A percentile compares a stretch with the other conserved stretches of the same genome.
These are phyloP conservation scores for Platerodrilus igneus DNA, from an alignment of 2,888 invertebrate genomes.

Conservation along the genomic window DNA sequence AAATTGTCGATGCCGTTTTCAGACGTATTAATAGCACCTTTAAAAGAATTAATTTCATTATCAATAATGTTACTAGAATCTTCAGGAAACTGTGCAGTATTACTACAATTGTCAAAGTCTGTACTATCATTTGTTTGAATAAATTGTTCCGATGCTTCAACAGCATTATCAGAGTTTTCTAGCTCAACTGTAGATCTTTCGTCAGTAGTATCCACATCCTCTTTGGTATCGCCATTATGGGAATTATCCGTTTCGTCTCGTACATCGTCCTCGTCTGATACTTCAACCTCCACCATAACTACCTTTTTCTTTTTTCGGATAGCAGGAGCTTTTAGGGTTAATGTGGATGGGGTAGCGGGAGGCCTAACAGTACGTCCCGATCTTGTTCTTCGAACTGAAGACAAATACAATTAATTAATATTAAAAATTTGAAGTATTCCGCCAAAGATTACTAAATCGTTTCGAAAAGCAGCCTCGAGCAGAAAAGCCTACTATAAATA, in stretches of 20 bases:
- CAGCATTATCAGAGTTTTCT: slow-evolving; percentile 17
- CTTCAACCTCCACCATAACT: slow-evolving; percentile 49
- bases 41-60: slow-evolving; percentile 30
- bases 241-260: slow-evolving; percentile 30
- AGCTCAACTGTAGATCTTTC: slow-evolving; percentile 11
- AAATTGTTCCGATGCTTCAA: slow-evolving; percentile 12
- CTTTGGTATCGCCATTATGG: slow-evolving; percentile 24
- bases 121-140: slow-evolving; percentile 11
- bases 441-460: too few species aligned
- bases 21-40: slow-evolving; percentile 23
- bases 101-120: slow-evolving; percentile 18
- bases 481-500: too few species aligned
- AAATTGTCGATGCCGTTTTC: slow-evolving; percentile 11
- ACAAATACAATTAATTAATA: too few species aligned
- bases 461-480: too few species aligned
- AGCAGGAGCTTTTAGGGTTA: too few species aligned
- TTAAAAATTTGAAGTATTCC: too few species aligned
- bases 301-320: slow-evolving; percentile 45
- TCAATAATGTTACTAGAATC: slow-evolving; percentile 27
- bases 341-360: slow-evolving; percentile 34
- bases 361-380: slow-evolving; percentile 51
- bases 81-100: slow-evolving; percentile 22
- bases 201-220: background rate
- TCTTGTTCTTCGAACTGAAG: slow-evolving; percentile 53
- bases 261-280: slow-evolving; percentile 47